Base-by-base conservation (phyloP, 2,113 vertebrate genomes). In the Mesoclemmys tuberculata region DNA sequence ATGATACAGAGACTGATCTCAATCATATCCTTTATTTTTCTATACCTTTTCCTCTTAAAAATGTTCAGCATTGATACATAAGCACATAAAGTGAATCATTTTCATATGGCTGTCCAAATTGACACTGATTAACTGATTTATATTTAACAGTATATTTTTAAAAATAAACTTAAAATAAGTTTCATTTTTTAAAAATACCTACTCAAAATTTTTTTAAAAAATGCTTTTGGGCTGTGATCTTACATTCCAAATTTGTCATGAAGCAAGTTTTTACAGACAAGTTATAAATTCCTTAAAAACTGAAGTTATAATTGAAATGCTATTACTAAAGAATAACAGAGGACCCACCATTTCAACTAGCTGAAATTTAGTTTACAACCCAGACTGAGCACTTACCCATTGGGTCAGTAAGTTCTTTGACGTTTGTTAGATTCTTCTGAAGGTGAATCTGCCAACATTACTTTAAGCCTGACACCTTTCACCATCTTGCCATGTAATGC, bases 391-490 rank as follows among this genome's bases (percentile, higher is more conserved):
- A 96, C 98, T 98, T 97, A 98, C 98, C 98, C 96, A 92, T 80
- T 96, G 54, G 38, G 41, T 97, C 97, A 99, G 96, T 99, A 99
- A 56, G 99, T 99, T 54, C 99, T 99, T 90, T 99, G 99, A 2
- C 99, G 98, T 91, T 99, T 99, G 93, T 99, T 99, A 4, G 99
- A 99, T 75, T 99, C 99, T 94, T 99, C 99, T 16, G 98, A 98
- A 51, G 99, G 99, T 0, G 99, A 99, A 94, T 99, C 99, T 11
- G 99, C 99, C 94, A 99, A 78, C 98, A 99, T 99, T 93, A 99
- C 99, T 96, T 99, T 99, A 96, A 99, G 98, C 95, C 99, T 99
- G 26, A 99, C 99, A 0, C 99, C 99, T 5, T 99, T 99, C 44
- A 99, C 98, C 24, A 99, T 98, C 88, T 98, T 99, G 3, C 99